These are phyloP conservation scores for Haliclona indistincta DNA, from an alignment of 37 sponge, comb jelly and placozoan genomes.

Conservation along the genomic window DNA sequence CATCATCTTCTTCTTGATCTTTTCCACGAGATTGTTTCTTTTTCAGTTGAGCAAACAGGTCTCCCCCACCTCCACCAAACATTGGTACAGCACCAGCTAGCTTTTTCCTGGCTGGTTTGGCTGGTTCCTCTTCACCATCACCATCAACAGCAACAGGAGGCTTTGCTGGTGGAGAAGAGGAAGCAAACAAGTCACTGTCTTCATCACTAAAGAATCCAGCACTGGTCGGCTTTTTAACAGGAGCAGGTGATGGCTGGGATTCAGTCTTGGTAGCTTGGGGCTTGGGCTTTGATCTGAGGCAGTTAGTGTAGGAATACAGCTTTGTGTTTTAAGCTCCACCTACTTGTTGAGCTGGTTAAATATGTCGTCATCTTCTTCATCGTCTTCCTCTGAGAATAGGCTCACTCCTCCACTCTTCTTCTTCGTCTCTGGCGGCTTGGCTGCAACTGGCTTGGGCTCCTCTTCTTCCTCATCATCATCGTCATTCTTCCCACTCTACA, in stretches of 20 bases:
- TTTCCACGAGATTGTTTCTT: background rate
- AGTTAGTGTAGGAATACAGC: background rate
- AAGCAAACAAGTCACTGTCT: slow-evolving; percentile 13
- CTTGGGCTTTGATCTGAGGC: background rate
- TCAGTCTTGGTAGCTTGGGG: background rate
- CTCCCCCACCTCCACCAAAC: slow-evolving; percentile 68
- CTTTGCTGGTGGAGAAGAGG: background rate
- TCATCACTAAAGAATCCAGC: slow-evolving; percentile 31
- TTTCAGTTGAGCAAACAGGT: background rate
- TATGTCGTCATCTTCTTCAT: slow-evolving; percentile 35
- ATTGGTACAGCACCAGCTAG: slow-evolving; percentile 81
- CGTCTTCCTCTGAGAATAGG: slow-evolving; percentile 47
- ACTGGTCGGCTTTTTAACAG: background rate
- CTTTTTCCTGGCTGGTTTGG: slow-evolving; percentile 56
- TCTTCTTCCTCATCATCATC: background rate
- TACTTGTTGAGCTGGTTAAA: slow-evolving; percentile 9
- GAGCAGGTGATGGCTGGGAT: background rate
- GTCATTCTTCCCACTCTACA: background rate
- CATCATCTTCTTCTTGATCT: background rate
- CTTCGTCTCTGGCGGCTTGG: slow-evolving; percentile 8
- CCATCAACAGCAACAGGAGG: background rate
- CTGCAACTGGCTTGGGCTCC: background rate
- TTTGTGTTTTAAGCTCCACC: background rate
- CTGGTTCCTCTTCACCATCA: background rate
- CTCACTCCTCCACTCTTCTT: slow-evolving; percentile 4